These are phyloP conservation scores for Apis florea DNA, from an alignment of 1,140 invertebrate species.

Conservation along the genomic window DNA sequence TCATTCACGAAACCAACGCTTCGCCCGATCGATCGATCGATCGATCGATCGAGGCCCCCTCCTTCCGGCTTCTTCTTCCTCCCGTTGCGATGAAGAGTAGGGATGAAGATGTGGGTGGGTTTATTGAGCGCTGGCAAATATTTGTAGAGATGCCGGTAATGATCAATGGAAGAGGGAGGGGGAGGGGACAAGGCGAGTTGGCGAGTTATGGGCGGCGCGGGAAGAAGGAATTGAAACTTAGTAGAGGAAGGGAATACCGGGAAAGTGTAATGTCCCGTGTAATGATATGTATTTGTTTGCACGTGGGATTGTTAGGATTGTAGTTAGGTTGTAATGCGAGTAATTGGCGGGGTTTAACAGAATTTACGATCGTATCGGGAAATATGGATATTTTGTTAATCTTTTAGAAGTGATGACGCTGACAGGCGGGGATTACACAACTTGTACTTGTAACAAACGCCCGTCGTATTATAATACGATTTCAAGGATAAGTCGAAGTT, in stretches of 20 bases:
- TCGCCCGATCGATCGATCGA: constrained; percentile 3
- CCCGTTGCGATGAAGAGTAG: too few relatives aligned
- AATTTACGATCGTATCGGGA: not conserved
- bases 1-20: constrained; percentile 54
- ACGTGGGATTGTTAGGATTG: not conserved
- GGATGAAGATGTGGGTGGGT: not conserved
- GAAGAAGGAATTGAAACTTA: not conserved
- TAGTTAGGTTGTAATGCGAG: not conserved
- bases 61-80: too few relatives aligned
- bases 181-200: not conserved
- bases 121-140: constrained; percentile 2
- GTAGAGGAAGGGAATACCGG: not conserved
- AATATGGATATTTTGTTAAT: not conserved
- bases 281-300: not conserved
- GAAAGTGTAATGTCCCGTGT: not conserved
- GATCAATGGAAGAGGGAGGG: too few relatives aligned
- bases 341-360: not conserved
- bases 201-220: not conserved
- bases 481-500: too few relatives aligned
- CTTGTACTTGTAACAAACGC: too few relatives aligned
- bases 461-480: too few relatives aligned
- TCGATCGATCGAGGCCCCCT: not conserved
- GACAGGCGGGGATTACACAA: too few relatives aligned
- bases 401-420: too few relatives aligned
- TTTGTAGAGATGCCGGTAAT: constrained; percentile 6